Evolutionary conservation across 2,888 invertebrate genomes (phyloP).

Genomic region (Cerastis rubricosa): DNA sequence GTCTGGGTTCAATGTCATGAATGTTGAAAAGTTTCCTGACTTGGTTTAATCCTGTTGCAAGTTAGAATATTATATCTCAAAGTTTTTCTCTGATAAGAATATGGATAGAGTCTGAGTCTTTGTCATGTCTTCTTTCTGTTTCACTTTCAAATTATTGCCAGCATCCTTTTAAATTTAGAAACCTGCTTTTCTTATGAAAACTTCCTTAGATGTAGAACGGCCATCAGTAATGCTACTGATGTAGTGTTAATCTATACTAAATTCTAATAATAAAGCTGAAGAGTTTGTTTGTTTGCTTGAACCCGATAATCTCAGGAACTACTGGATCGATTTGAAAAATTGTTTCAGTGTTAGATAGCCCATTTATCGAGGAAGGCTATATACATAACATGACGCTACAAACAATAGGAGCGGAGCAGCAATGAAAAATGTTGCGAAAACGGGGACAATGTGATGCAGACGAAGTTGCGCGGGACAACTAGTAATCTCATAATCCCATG

Average conservation of each 20-base stretch:
- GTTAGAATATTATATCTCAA: background rate
- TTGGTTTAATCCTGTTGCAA: background rate
- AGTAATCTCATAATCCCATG: background rate
- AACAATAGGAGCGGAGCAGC: too few species aligned
- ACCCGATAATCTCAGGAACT: too few species aligned
- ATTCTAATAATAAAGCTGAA: too few species aligned
- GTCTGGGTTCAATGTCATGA: background rate
- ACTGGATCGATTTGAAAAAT: too few species aligned
- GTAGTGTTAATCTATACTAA: background rate
- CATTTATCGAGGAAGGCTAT: too few species aligned
- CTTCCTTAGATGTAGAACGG: background rate
- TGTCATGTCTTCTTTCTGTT: background rate
- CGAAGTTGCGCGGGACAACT: too few species aligned
- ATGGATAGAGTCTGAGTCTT: background rate
- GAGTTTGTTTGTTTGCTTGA: too few species aligned
- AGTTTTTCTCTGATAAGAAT: background rate
- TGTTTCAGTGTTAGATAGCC: too few species aligned
- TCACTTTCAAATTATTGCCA: background rate
- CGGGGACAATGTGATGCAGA: too few species aligned
- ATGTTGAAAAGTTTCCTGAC: background rate
- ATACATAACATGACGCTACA: too few species aligned
- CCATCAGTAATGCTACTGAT: background rate
- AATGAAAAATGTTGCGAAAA: too few species aligned
- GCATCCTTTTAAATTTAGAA: background rate
- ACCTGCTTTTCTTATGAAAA: background rate